phyloP scores from a whole-genome alignment of 2,113 vertebrate species.

The Hypanus sabinus region DNA sequence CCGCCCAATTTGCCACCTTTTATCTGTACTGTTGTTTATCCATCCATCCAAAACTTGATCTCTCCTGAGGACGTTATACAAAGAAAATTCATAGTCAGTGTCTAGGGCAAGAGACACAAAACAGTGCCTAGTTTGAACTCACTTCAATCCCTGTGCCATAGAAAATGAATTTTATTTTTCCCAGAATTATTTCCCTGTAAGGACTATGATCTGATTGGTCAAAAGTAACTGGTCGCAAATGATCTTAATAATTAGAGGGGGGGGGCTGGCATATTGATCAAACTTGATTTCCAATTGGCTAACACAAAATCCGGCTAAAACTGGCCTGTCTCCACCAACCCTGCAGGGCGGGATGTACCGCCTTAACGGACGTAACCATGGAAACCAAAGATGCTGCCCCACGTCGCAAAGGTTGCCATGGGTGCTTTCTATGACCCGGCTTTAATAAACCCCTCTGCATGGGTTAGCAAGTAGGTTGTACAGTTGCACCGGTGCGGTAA shows the following conservation, averaged over 20 bases:
- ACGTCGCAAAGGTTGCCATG: conserved; percentile 24
- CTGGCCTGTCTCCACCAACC: background rate
- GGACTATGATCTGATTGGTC: background rate
- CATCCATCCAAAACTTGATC: too few relatives aligned
- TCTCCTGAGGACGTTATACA: background rate
- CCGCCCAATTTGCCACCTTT: background rate
- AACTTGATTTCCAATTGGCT: background rate
- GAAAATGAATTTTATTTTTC: background rate
- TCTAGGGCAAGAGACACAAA: background rate
- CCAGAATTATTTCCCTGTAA: background rate
- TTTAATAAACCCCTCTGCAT: background rate
- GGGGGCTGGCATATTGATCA: background rate
- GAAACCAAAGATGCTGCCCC: background rate
- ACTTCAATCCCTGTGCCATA: background rate
- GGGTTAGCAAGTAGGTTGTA: background rate
- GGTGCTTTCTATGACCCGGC: background rate
- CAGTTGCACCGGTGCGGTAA: background rate
- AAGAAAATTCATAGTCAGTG: background rate
- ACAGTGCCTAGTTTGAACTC: background rate
- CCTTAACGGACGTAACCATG: background rate
- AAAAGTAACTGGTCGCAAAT: too few relatives aligned
- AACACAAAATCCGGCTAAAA: background rate
- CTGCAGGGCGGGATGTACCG: background rate
- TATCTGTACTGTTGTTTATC: background rate
- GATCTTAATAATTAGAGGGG: background rate